Percentiles rank a stretch among this genome's conserved stretches.
Conservation (phyloP, 2,888 invertebrate species). For the Chirona hameri region DNA sequence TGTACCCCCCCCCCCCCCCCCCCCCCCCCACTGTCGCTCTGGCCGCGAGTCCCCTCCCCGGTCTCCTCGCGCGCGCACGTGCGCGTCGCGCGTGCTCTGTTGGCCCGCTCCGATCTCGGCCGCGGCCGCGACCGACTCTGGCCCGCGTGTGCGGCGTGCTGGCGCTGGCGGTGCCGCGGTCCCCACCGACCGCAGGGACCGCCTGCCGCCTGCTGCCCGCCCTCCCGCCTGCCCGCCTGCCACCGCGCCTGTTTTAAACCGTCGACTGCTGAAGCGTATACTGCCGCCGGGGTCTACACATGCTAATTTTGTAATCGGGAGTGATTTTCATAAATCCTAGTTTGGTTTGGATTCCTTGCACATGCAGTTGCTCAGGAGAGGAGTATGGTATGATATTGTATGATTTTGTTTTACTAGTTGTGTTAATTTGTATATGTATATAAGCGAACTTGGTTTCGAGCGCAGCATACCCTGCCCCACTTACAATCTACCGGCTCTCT, state of each 20-base stretch:
- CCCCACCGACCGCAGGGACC: neutral
- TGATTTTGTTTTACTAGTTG: constrained; percentile 29
- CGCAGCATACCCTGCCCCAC: constrained; percentile 24
- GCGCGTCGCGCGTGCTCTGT: neutral
- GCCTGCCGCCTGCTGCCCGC: neutral
- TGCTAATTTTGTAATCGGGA: constrained; percentile 29
- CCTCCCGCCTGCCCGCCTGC: neutral
- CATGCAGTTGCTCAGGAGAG: constrained; percentile 23
- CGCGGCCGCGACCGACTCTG: neutral
- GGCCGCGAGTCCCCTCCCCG: neutral
- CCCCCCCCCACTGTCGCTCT: neutral
- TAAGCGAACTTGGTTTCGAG: constrained; percentile 25
- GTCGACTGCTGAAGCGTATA: constrained; percentile 9
- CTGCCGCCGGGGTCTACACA: constrained; percentile 11
- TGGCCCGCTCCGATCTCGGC: neutral
- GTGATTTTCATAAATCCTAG: constrained; percentile 14
- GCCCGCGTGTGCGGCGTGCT: neutral
- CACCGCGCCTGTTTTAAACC: neutral
- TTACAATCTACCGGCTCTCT: neutral
- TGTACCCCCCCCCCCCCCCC: neutral
- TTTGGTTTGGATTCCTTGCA: constrained; percentile 25
- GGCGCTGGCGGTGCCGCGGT: neutral
- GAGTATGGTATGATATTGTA: constrained; percentile 22
- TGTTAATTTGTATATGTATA: constrained; percentile 29
- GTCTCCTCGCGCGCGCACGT: neutral